Evolutionary conservation across 2,113 vertebrate species (phyloP), one percentile per base, ranked within the genome.

Genomic region (Callochromis pleurospilus): DNA sequence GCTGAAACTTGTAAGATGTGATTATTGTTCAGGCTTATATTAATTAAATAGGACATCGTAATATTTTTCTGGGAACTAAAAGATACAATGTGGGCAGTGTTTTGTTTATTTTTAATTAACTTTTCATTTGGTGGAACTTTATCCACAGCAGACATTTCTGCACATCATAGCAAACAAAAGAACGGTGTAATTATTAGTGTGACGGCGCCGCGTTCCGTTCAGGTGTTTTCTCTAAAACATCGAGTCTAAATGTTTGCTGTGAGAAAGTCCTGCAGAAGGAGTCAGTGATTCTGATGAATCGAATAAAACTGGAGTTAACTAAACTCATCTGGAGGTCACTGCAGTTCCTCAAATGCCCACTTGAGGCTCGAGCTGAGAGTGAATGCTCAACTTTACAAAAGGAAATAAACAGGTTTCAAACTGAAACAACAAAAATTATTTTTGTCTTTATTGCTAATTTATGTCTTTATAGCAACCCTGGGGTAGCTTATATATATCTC

Each of bases 101-200:
- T 47, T 29, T 47, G 5, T 49, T 49, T 31, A 31, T 49, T 84
- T 86, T 89, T 89, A 84, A 90, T 91, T 79, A 84, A 86, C 79
- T 88, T 90, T 88, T 80, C 82, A 80, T 87, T 90, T 68, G 81
- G 40, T n/a, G 45, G 70, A 77, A 49, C 26, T 49, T 68, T 80
- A 70, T 33, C 49, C 36, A 56, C 17, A 56, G 82, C 21, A 56
- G 73, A 85, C 47, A 9, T 84, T 75, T 86, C 12, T 6, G 77
- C 31, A 75, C 49, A 68, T 83, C 49, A 31, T 9, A 56, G 81
- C 26, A 56, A 81, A 56, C 53, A 38, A 31, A 17, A 75, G 19
- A 33, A 47, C 29, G 9, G 15, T 29, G 54, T 80, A 55, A 80
- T 86, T 84, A 68, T 55, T 38, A 65, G 42, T 31, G 12, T 7